A percentile compares a stretch with the other conserved stretches of the same genome.
These are phyloP conservation scores for Drepanosiphum platanoidis DNA, from an alignment of 2,888 invertebrate species.

Conservation along the genomic window DNA sequence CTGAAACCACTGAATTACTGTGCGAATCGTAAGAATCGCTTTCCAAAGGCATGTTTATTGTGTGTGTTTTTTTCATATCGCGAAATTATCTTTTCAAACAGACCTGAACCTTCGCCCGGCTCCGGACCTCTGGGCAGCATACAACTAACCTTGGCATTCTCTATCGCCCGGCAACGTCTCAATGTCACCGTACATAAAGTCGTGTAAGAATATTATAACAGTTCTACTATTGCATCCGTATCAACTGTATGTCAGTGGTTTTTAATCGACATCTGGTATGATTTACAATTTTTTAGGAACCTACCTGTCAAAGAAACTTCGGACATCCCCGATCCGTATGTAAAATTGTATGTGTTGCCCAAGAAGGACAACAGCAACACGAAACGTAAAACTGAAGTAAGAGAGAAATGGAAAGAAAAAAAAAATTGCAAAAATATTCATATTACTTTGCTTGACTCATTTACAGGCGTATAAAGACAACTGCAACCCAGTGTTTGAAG, in stretches of 20 bases:
- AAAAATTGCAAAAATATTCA: not conserved
- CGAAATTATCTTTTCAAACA: not conserved
- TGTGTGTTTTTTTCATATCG: not conserved
- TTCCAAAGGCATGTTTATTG: not conserved
- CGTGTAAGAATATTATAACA: constrained; percentile 73
- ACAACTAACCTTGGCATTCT: constrained; percentile 86
- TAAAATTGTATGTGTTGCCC: constrained; percentile 86
- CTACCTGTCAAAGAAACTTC: constrained; percentile 82
- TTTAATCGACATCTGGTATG: not conserved
- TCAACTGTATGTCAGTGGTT: not conserved
- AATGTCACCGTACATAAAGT: constrained; percentile 89
- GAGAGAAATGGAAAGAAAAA: not conserved
- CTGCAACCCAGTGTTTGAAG: constrained; percentile 90
- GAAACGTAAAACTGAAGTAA: constrained; percentile 71
- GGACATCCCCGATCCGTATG: constrained; percentile 89
- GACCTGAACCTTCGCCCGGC: constrained; percentile 18
- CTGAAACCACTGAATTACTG: not conserved
- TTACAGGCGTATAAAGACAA: constrained; percentile 81
- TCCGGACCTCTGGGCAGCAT: constrained; percentile 75
- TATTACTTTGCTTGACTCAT: constrained; percentile 35
- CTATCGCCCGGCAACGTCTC: constrained; percentile 82
- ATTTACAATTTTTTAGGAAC: constrained; percentile 76
- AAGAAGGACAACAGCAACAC: constrained; percentile 82
- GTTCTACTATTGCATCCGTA: not conserved
- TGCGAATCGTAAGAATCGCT: constrained; percentile 27